Evolutionary conservation across 2,888 invertebrate species (phyloP).

Genomic region (Cephalotes varians): DNA sequence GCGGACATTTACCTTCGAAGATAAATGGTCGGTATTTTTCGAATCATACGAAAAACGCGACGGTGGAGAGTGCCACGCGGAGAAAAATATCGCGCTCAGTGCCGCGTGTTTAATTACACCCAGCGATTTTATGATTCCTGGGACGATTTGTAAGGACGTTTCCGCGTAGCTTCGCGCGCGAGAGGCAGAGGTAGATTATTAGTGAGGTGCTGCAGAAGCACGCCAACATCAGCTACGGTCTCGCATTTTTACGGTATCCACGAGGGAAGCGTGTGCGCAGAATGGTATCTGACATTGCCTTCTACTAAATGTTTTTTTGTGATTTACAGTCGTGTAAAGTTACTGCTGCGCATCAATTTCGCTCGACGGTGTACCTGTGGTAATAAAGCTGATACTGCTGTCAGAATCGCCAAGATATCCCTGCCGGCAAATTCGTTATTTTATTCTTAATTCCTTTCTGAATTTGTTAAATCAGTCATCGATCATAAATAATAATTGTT

Average conservation of each 20-base stretch:
- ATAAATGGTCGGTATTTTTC: constrained; percentile 53
- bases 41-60: constrained; percentile 45
- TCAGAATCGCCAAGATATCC: constrained; percentile 2
- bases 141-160: constrained; percentile 52
- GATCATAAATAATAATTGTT: neutral
- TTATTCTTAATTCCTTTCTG: neutral
- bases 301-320: constrained; percentile 50
- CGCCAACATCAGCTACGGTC: constrained; percentile 30
- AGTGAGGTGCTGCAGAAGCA: constrained; percentile 28
- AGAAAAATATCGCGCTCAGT: constrained; percentile 48
- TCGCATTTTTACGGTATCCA: constrained; percentile 45
- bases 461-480: constrained; percentile 13
- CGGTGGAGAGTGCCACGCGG: constrained; percentile 13
- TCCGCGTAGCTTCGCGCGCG: constrained; percentile 43
- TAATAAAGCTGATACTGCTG: constrained; percentile 32
- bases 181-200: constrained; percentile 39
- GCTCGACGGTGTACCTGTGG: neutral
- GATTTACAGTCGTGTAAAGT: constrained; percentile 50
- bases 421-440: neutral
- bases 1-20: constrained; percentile 40
- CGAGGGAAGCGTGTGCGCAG: constrained; percentile 32
- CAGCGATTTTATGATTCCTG: constrained; percentile 53
- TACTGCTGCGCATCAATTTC: constrained; percentile 29
- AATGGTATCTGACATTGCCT: constrained; percentile 41
- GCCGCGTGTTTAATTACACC: constrained; percentile 52